Evolutionary conservation across 1,140 invertebrate genomes (phyloP).

Genomic region (Drosophila rhopaloa): DNA sequence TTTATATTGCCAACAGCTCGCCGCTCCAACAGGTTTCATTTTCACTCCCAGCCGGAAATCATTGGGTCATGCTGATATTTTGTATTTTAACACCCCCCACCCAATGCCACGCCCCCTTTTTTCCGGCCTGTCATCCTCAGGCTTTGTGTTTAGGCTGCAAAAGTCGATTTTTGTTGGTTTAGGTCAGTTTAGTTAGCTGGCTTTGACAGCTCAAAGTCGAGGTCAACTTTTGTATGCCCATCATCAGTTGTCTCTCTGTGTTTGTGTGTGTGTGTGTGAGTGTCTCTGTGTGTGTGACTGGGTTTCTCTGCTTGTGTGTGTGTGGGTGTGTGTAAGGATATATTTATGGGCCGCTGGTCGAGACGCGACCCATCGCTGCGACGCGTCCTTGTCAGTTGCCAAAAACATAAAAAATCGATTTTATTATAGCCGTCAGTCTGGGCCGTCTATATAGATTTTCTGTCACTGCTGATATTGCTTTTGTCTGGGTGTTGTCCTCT

Average conservation of each 20-base stretch:
- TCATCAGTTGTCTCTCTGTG: slow-evolving; percentile 65
- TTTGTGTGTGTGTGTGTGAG: slow-evolving; percentile 15
- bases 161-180: slow-evolving; percentile 81
- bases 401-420: slow-evolving; percentile 80
- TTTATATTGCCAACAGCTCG: slow-evolving; percentile 79
- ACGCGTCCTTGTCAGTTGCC: slow-evolving; percentile 73
- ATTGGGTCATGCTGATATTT: slow-evolving; percentile 84
- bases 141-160: slow-evolving; percentile 76
- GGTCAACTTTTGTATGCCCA: slow-evolving; percentile 83
- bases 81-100: slow-evolving; percentile 72
- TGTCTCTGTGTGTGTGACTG: slow-evolving; percentile 15
- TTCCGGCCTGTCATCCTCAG: slow-evolving; percentile 63
- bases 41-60: slow-evolving; percentile 79
- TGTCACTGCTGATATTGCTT: slow-evolving; percentile 69
- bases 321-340: slow-evolving; percentile 15
- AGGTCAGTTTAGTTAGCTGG: slow-evolving; percentile 83
- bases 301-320: slow-evolving; percentile 7
- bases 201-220: slow-evolving; percentile 84
- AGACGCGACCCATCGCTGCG: slow-evolving; percentile 50
- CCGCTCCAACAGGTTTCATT: slow-evolving; percentile 80
- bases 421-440: slow-evolving; percentile 74
- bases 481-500: slow-evolving; percentile 40
- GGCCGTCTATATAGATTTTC: slow-evolving; percentile 75
- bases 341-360: slow-evolving; percentile 70
- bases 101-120: slow-evolving; percentile 21